These are phyloP conservation scores for Bovichtus variegatus DNA, from an alignment of 2,797 vertebrate species.

Conservation along the genomic window DNA sequence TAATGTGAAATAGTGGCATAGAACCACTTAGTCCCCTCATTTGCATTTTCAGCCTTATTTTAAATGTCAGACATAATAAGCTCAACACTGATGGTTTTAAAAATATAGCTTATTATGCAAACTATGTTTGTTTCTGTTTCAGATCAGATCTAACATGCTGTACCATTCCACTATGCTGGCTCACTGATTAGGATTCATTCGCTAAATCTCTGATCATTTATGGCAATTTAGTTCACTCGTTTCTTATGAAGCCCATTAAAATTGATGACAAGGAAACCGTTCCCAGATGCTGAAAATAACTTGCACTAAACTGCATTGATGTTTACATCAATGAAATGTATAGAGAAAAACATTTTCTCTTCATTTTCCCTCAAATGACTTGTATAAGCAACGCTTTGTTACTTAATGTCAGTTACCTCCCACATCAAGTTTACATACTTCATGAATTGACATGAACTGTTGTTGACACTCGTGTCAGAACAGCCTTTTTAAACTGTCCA, in stretches of 20 bases:
- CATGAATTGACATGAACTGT: background rate
- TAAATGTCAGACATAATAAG: slow-evolving; percentile 81
- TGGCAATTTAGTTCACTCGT: slow-evolving; percentile 40
- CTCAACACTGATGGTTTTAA: slow-evolving; percentile 65
- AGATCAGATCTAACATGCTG: slow-evolving; percentile 53
- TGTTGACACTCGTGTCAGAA: background rate
- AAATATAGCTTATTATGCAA: slow-evolving; percentile 73
- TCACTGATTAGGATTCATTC: slow-evolving; percentile 54
- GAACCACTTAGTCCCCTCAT: slow-evolving; percentile 71
- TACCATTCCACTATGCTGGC: slow-evolving; percentile 25
- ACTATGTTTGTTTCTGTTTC: slow-evolving; percentile 64
- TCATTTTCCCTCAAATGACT: background rate
- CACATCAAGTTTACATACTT: background rate
- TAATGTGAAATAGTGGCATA: slow-evolving; percentile 50
- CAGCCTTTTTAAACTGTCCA: background rate
- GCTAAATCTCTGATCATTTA: slow-evolving; percentile 52
- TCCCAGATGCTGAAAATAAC: slow-evolving; percentile 16
- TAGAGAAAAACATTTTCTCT: background rate
- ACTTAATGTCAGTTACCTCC: background rate
- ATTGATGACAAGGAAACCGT: slow-evolving; percentile 27
- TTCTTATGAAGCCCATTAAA: slow-evolving; percentile 34
- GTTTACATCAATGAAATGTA: background rate
- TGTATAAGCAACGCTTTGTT: background rate
- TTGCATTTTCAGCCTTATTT: slow-evolving; percentile 76
- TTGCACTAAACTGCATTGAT: background rate